Percentiles rank a stretch among this genome's conserved stretches.
phyloP scores from a whole-genome alignment of 2,113 vertebrate genomes.

The Tragelaphus scriptus region DNA sequence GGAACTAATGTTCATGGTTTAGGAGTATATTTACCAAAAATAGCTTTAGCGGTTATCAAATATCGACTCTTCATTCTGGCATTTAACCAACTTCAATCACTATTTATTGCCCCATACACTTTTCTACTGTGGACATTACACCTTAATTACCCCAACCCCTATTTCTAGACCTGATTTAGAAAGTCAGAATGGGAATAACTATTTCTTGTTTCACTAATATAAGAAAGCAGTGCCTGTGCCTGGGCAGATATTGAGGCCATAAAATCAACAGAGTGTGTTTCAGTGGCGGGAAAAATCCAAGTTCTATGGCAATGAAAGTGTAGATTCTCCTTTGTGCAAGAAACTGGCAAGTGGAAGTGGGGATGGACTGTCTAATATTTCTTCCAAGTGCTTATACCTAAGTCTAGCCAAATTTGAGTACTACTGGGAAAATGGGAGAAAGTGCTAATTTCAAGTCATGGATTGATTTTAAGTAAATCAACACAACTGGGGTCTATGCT shows the following conservation, averaged over 20 bases:
- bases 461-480: neutral
- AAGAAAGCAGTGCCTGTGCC: neutral
- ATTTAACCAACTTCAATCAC: constrained; percentile 55
- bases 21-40: constrained; percentile 64
- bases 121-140: constrained; percentile 52
- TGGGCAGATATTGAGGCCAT: neutral
- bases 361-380: neutral
- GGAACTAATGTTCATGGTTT: constrained; percentile 47
- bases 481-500: neutral
- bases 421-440: neutral
- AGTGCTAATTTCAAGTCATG: neutral
- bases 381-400: neutral
- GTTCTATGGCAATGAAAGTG: neutral
- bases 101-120: constrained; percentile 67
- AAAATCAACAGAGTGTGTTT: constrained; percentile 30
- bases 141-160: constrained; percentile 56
- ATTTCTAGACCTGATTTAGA: constrained; percentile 49
- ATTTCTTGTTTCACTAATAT: constrained; percentile 37
- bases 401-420: neutral
- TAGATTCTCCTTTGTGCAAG: neutral
- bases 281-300: constrained; percentile 33
- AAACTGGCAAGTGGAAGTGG: neutral
- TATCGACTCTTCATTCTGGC: constrained; percentile 11
- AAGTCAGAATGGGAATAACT: constrained; percentile 29
- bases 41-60: constrained; percentile 52